Evolutionary conservation across 2,888 invertebrate species (phyloP).

Genomic region (Caenorhabditis panamensis): DNA sequence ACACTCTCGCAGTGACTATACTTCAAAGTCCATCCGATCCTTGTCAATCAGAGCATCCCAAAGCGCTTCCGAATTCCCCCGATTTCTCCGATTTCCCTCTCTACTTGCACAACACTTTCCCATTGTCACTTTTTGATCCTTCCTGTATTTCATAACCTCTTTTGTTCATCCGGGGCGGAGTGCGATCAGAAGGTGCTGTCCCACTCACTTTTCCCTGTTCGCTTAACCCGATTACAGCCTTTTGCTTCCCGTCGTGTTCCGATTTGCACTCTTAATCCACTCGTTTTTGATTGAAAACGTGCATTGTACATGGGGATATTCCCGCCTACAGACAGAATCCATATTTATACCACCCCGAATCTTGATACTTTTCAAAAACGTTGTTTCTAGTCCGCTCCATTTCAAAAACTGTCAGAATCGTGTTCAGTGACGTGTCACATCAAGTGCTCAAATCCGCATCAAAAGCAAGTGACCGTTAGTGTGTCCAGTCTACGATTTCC

Average conservation of each 20-base stretch:
- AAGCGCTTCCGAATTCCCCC: conserved; percentile 34
- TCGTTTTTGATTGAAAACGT: conserved; percentile 24
- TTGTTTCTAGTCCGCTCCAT: neutral
- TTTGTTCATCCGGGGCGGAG: conserved; percentile 28
- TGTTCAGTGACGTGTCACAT: conserved; percentile 46
- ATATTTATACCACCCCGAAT: conserved; percentile 28
- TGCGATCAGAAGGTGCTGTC: conserved; percentile 39
- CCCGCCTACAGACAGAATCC: conserved; percentile 26
- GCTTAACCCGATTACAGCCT: conserved; percentile 51
- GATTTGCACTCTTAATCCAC: conserved; percentile 55
- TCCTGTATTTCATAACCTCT: conserved; percentile 40
- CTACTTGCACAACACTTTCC: conserved; percentile 43
- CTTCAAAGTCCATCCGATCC: conserved; percentile 28
- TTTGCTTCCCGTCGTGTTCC: conserved; percentile 39
- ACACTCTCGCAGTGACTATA: neutral
- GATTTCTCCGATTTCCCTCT: conserved; percentile 50
- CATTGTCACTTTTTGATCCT: conserved; percentile 44
- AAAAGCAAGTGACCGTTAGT: conserved; percentile 38
- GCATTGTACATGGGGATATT: conserved; percentile 7
- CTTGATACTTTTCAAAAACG: conserved; percentile 20
- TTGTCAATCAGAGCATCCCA: conserved; percentile 45
- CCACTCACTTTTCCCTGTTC: conserved; percentile 39
- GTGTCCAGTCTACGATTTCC: conserved; percentile 47
- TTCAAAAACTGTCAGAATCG: conserved; percentile 30
- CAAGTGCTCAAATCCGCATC: conserved; percentile 59